Evolutionary conservation across 23 tunicate genomes (phyloP).

Genomic region (Pegea sp.): DNA sequence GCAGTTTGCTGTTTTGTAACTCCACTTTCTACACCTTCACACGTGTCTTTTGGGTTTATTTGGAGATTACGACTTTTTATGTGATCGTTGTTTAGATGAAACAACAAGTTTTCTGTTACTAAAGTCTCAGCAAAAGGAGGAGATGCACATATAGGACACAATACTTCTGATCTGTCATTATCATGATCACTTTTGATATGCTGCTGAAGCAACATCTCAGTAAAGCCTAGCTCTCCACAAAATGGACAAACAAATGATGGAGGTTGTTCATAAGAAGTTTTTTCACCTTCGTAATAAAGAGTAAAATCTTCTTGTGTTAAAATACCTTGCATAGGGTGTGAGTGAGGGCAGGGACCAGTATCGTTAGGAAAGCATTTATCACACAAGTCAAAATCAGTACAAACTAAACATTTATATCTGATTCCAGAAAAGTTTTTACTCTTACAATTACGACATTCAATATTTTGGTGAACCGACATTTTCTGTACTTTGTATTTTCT

Average conservation of each 20-base stretch:
- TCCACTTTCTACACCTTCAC: too few species aligned
- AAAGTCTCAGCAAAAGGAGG: too few species aligned
- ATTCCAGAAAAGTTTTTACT: constrained; percentile 36
- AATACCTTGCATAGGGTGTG: constrained; percentile 79
- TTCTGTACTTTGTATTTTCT: too few species aligned
- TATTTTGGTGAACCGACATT: too few species aligned
- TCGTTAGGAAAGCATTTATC: constrained; percentile 16
- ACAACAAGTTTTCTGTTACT: too few species aligned
- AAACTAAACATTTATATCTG: constrained; percentile 60
- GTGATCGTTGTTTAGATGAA: too few species aligned
- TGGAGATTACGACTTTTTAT: too few species aligned
- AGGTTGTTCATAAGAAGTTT: constrained; percentile 27
- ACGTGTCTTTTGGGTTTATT: too few species aligned
- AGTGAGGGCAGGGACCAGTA: constrained; percentile 30
- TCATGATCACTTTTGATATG: constrained; percentile 58
- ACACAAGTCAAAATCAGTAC: constrained; percentile 71
- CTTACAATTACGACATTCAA: constrained; percentile 71
- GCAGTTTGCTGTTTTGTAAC: too few species aligned
- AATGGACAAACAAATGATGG: constrained; percentile 64
- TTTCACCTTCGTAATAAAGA: constrained; percentile 73
- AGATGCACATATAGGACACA: too few species aligned
- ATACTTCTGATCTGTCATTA: constrained; percentile 26
- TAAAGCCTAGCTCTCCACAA: constrained; percentile 41
- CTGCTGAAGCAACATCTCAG: constrained; percentile 28
- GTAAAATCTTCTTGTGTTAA: constrained; percentile 59